Base-by-base conservation (phyloP, 2,113 vertebrate genomes). In the Catagonus wagneri region DNA sequence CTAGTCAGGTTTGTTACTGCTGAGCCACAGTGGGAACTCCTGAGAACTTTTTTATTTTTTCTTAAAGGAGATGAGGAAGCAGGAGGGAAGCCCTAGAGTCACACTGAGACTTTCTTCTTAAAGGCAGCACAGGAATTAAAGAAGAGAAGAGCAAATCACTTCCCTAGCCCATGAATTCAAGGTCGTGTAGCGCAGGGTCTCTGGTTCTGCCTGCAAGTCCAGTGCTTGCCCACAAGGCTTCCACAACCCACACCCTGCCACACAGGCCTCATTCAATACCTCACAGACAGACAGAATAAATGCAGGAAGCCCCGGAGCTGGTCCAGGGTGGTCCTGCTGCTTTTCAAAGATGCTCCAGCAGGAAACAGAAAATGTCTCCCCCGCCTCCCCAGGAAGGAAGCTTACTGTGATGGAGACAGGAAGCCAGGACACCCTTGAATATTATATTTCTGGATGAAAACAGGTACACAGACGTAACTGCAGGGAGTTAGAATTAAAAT, bases 221-320 rank as follows among this genome's bases (percentile, higher is more conserved):
- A 0, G 7, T 25, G 6, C 32, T 14, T 0, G 5, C 1, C 17
- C 2, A 32, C 2, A 22, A 23, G 1, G 8, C 23, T 1, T 3
- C 76, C 36, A 19, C 0, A 32, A 22, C 1, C 19, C 66, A 54
- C 2, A 2, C 2, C 3, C 6, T 4, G 74, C 34, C 56, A n/a
- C 6, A 3, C 29, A 2, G 32, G n/a, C 27, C 63, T n/a, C 19
- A 15, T 27, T 54, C 71, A 74, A 20, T 19, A 3, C 4, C 60
- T 63, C 16, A 39, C 10, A 50, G 54, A 58, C 12, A 68, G 52
- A 54, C 7, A 74, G 71, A 88, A 23, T 20, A 56, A n/a, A 23
- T 23, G 9, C 22, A 23, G 50, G 52, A 54, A 66, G 7, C 29
- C 25, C 17, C 0, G 1, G 22, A 88, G 56, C 27, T 68, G 16